Evolutionary conservation across 2,113 vertebrate genomes (phyloP).

Genomic region (Copsychus sechellarum): DNA sequence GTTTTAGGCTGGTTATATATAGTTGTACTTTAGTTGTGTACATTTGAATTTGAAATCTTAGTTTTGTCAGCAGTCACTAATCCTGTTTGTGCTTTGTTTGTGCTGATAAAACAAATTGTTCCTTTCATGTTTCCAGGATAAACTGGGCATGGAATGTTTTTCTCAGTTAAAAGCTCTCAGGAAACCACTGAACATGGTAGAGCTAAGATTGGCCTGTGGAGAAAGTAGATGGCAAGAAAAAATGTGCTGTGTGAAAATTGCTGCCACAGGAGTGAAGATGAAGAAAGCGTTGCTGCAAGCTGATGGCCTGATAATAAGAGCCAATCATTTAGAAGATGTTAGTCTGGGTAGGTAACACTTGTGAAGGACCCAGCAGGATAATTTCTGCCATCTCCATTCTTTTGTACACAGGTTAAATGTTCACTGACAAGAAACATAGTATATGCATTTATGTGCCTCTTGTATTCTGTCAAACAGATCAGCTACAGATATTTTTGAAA

Average conservation of each 20-base stretch:
- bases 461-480: slow-evolving; percentile 61
- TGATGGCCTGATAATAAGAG: slow-evolving; percentile 83
- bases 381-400: not conserved
- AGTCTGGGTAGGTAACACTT: slow-evolving; percentile 75
- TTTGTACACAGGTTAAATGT: not conserved
- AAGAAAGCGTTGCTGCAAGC: slow-evolving; percentile 85
- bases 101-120: not conserved
- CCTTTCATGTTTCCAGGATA: slow-evolving; percentile 74
- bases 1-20: not conserved
- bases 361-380: not conserved
- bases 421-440: not conserved
- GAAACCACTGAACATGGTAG: slow-evolving; percentile 77
- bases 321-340: slow-evolving; percentile 83
- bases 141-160: slow-evolving; percentile 82
- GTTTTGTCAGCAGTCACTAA: not conserved
- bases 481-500: slow-evolving; percentile 78
- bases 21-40: not conserved
- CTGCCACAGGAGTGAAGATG: slow-evolving; percentile 75
- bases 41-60: not conserved
- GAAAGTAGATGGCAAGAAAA: slow-evolving; percentile 76
- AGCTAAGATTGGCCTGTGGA: slow-evolving; percentile 65
- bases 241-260: slow-evolving; percentile 77
- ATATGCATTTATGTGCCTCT: not conserved
- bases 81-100: not conserved
- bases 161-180: slow-evolving; percentile 78